Conservation (phyloP, 2,888 invertebrate species). For the Brenthis hecate region DNA sequence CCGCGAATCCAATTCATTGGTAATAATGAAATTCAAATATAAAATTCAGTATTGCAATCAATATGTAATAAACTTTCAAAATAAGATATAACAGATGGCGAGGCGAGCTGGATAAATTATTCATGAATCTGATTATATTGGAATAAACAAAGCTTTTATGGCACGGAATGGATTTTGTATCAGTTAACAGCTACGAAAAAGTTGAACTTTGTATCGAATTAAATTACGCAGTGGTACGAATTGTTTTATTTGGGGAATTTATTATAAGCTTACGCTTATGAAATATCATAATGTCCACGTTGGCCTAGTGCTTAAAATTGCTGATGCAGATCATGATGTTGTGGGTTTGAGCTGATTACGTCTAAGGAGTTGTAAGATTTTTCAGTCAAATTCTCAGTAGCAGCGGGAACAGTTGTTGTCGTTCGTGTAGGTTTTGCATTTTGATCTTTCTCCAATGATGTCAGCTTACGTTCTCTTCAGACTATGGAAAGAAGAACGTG, state of each 20-base stretch:
- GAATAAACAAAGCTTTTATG: conserved; percentile 34
- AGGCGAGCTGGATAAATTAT: conserved; percentile 32
- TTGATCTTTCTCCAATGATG: too few relatives aligned
- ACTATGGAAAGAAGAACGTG: too few relatives aligned
- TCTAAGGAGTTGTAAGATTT: too few relatives aligned
- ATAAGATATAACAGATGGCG: conserved; percentile 33
- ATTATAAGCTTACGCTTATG: too few relatives aligned
- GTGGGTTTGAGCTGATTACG: too few relatives aligned
- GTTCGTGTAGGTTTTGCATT: too few relatives aligned
- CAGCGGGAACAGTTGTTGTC: too few relatives aligned
- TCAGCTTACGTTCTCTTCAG: too few relatives aligned
- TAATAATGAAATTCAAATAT: conserved; percentile 25
- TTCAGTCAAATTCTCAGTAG: too few relatives aligned
- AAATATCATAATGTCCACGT: too few relatives aligned
- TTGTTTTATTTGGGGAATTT: not conserved
- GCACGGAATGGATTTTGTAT: conserved; percentile 26
- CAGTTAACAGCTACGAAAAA: conserved; percentile 18
- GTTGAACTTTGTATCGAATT: conserved; percentile 1
- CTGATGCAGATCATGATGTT: too few relatives aligned
- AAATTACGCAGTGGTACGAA: not conserved
- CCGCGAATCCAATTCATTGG: not conserved
- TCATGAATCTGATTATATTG: conserved; percentile 37
- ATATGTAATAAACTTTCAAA: conserved; percentile 32
- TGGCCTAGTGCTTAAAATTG: too few relatives aligned
- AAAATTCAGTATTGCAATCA: conserved; percentile 27